phyloP scores from a whole-genome alignment of 2,113 vertebrate genomes.

The Chlorodrepanis virens region DNA sequence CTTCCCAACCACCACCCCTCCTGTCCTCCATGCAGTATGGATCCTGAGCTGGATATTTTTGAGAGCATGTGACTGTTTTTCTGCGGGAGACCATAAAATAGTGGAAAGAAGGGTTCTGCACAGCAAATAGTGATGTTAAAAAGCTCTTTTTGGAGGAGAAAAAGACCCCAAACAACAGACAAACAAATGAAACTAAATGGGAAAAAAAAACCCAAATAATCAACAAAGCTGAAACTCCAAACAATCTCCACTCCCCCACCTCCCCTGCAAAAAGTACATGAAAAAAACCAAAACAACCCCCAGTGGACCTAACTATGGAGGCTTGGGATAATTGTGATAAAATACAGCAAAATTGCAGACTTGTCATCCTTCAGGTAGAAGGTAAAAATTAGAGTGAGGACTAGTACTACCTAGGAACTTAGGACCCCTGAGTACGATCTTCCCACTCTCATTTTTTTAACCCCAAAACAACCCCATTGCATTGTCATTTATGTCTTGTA shows the following conservation, averaged over 20 bases:
- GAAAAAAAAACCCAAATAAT: background rate
- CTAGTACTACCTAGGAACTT: background rate
- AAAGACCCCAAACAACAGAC: background rate
- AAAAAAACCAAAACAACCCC: background rate
- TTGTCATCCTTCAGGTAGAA: background rate
- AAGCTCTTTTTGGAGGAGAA: background rate
- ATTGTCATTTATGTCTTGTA: background rate
- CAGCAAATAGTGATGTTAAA: background rate
- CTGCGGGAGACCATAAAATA: background rate
- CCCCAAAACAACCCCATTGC: background rate
- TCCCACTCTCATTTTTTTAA: accelerated
- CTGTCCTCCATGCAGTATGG: background rate
- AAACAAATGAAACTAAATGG: background rate
- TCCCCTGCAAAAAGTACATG: accelerated
- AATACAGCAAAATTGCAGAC: background rate
- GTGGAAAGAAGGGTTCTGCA: background rate
- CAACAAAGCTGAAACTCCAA: background rate
- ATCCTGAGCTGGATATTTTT: background rate
- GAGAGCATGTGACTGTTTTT: background rate
- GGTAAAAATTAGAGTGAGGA: background rate
- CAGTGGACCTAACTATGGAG: background rate
- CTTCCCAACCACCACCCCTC: background rate
- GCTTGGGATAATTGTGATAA: background rate
- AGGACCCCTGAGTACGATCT: background rate
- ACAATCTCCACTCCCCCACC: accelerated